phyloP scores from a whole-genome alignment of 2,797 vertebrate genomes.

The Denticeps clupeoides region DNA sequence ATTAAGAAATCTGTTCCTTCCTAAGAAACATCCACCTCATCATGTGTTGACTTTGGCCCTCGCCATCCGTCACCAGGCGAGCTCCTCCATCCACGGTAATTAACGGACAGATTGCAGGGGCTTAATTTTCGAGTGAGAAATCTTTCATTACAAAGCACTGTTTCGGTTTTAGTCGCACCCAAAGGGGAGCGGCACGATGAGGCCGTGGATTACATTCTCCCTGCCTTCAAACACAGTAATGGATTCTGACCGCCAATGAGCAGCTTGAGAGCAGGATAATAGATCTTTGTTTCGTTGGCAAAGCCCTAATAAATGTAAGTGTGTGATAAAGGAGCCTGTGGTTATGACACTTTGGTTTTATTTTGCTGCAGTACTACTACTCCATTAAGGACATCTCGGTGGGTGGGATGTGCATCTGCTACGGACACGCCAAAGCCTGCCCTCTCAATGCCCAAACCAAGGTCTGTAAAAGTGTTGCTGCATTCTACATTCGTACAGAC shows the following conservation, averaged over 20 bases:
- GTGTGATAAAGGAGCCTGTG: background rate
- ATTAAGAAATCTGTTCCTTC: constrained; percentile 24
- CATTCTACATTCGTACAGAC: too few species aligned
- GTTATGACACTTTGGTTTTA: background rate
- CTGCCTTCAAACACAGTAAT: too few species aligned
- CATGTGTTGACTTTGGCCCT: constrained; percentile 3
- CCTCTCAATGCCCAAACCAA: constrained; percentile 73
- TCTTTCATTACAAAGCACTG: constrained; percentile 7
- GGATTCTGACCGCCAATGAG: too few species aligned
- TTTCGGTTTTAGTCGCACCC: background rate
- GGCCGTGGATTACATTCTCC: too few species aligned
- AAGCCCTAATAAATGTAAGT: background rate
- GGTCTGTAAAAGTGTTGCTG: constrained; percentile 52
- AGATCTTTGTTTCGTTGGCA: too few species aligned
- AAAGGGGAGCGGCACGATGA: too few species aligned
- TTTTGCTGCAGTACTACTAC: constrained; percentile 85
- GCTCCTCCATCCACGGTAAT: constrained; percentile 1
- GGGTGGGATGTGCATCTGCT: constrained; percentile 98
- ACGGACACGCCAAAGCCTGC: constrained; percentile 89
- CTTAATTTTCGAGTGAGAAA: background rate
- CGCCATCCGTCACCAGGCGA: background rate
- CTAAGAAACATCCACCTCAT: constrained; percentile 11
- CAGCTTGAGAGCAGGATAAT: too few species aligned
- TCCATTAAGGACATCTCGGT: constrained; percentile 95
- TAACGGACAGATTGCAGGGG: constrained; percentile 10